These are phyloP conservation scores for Dermatophagoides farinae DNA, from an alignment of 1,140 invertebrate species.

Conservation along the genomic window DNA sequence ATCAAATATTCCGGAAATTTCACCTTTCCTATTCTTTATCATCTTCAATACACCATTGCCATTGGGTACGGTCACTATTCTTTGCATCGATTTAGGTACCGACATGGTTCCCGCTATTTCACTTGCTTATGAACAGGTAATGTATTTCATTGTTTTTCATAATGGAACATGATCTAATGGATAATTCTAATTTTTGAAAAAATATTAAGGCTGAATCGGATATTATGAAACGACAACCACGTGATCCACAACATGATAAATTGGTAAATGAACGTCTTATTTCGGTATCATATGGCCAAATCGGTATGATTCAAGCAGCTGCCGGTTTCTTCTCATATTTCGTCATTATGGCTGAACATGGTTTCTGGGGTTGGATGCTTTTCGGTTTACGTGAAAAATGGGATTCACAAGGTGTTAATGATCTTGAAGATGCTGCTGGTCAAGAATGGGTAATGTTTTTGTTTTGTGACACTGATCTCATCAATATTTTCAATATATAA, in stretches of 20 bases:
- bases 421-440: constrained; percentile 86
- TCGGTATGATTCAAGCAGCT: constrained; percentile 97
- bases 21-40: constrained; percentile 94
- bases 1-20: constrained; percentile 97
- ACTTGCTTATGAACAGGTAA: constrained; percentile 39
- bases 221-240: constrained; percentile 45
- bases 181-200: not conserved
- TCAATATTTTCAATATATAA: not conserved
- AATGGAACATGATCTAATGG: not conserved
- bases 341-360: constrained; percentile 96
- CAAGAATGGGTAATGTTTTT: constrained; percentile 79
- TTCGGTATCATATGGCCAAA: constrained; percentile 84
- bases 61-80: constrained; percentile 91
- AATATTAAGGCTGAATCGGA: constrained; percentile 33
- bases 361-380: constrained; percentile 62
- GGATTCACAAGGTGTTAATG: constrained; percentile 89
- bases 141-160: not conserved
- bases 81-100: constrained; percentile 98
- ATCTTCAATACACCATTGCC: constrained; percentile 88
- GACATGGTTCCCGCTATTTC: constrained; percentile 71
- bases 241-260: constrained; percentile 40
- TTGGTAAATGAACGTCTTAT: constrained; percentile 34
- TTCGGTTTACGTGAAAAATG: constrained; percentile 81
- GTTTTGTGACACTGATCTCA: not conserved
- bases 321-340: constrained; percentile 98